Conservation (phyloP, 2,797 vertebrate species). For the Gadopsis bispinosus region DNA sequence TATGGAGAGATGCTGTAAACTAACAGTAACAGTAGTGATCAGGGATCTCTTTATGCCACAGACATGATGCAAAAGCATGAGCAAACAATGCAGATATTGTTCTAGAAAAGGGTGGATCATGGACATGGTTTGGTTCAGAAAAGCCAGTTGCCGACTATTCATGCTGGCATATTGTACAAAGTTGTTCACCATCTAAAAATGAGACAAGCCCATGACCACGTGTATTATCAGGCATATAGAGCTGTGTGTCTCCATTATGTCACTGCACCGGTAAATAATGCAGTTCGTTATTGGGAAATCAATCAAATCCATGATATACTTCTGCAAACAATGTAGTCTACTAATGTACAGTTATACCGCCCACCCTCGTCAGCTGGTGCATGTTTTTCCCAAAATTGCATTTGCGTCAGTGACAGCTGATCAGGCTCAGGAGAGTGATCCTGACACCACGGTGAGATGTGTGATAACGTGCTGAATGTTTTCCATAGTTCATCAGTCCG, state of each 20-base stretch:
- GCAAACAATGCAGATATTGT: slow-evolving; percentile 16
- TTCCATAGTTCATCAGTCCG: slow-evolving; percentile 14
- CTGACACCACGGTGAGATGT: slow-evolving; percentile 20
- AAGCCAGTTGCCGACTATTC: neutral
- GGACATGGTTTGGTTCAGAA: slow-evolving; percentile 12
- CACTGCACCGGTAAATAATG: neutral
- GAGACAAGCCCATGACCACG: neutral
- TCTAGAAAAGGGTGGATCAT: neutral
- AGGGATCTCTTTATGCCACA: slow-evolving; percentile 12
- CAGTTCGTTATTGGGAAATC: slow-evolving; percentile 3
- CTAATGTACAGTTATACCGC: neutral
- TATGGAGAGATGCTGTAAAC: slow-evolving; percentile 3
- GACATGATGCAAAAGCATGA: slow-evolving; percentile 19
- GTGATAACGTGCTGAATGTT: slow-evolving; percentile 43
- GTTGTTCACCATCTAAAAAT: neutral
- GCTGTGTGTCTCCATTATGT: neutral
- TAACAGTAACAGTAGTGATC: neutral
- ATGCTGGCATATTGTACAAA: neutral
- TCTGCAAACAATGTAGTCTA: neutral
- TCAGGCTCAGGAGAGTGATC: slow-evolving; percentile 45
- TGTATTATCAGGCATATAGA: too few relatives aligned
- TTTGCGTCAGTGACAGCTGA: slow-evolving; percentile 56
- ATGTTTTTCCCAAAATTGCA: slow-evolving; percentile 38
- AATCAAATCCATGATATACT: neutral
- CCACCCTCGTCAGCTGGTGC: slow-evolving; percentile 21